Evolutionary conservation across 2,888 invertebrate genomes (phyloP), one percentile per base, ranked within the genome.

Genomic region (Adelognathus sp.): DNA sequence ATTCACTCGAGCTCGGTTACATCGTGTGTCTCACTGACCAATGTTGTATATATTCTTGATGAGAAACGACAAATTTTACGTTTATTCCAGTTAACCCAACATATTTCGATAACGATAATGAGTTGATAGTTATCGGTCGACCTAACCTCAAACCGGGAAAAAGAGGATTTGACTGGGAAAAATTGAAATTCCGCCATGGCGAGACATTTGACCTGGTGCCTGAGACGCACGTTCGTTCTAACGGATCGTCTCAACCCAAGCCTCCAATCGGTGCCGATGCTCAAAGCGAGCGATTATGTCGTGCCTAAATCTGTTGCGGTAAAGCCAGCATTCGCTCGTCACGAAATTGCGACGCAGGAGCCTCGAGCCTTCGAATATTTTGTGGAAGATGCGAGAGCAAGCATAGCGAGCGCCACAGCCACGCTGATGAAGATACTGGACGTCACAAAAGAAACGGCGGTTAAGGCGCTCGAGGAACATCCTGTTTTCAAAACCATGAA

Each of bases 171-270:
- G n/a, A n/a, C n/a, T n/a, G n/a, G n/a, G n/a, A n/a, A n/a, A n/a
- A n/a, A n/a, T n/a, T n/a, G n/a, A n/a, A n/a, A n/a, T n/a, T n/a
- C n/a, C n/a, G 11, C 58, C 5, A 82, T 82, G 82, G 60, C 66
- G 21, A 76, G 24, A 39, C 69, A 70, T 52, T 31, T 80, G 3
- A 63, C 67, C 2, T 60, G 80, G 79, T 70, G 56, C 21, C 66
- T 79, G 0, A 56, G 60, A 21, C 75, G 44, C 27, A 71, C 54
- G 3, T 39, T 74, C 7, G 1, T 52, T 11, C 39, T 39, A 1
- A 36, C 39, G 16, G 74, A 44, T 31, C 44, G 50, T 52, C 56
- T 52, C 11, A 46, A 56, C 3, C 18, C 71, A 16, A 2, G 36
- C 29, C 14, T 2, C 36, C 52, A 24, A 39, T 16, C 16, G 3